phyloP scores from a whole-genome alignment of 23 tunicate genomes.

The Halocynthia aurantium region DNA sequence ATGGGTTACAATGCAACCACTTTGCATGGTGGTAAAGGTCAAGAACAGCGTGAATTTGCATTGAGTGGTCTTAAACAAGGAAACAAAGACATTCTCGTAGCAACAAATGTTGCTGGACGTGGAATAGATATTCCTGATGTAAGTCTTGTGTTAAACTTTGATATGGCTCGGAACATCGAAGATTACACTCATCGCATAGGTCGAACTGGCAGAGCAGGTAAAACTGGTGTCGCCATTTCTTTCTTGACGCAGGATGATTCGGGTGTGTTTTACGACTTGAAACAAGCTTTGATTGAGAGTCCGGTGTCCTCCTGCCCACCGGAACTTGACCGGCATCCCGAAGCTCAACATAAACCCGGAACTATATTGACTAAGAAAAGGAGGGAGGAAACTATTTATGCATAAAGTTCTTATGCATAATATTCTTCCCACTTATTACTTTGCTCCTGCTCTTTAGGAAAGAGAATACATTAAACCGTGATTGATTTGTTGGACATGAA shows the following conservation, averaged over 20 bases:
- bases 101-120: conserved; percentile 98
- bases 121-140: conserved; percentile 99
- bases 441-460: no score
- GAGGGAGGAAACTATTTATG: conserved; percentile 87
- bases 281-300: conserved; percentile 82
- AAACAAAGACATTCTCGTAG: conserved; percentile 85
- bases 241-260: conserved; percentile 92
- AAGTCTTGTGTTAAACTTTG: conserved; percentile 80
- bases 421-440: no score
- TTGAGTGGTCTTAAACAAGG: conserved; percentile 83
- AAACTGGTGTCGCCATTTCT: conserved; percentile 88
- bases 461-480: no score
- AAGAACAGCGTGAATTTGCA: conserved; percentile 90
- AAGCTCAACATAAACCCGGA: conserved; percentile 98
- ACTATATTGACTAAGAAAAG: conserved; percentile 90
- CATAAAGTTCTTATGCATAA: conserved; percentile 8
- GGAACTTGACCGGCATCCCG: conserved; percentile 97
- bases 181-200: conserved; percentile 99
- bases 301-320: conserved; percentile 86
- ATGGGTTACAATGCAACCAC: conserved; percentile 90
- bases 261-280: conserved; percentile 73
- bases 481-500: no score
- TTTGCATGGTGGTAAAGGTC: conserved; percentile 97
- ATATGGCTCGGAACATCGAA: conserved; percentile 96
- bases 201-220: conserved; percentile 94